Base-by-base conservation (phyloP, 1,140 invertebrate genomes). In the Hyles euphorbiae region DNA sequence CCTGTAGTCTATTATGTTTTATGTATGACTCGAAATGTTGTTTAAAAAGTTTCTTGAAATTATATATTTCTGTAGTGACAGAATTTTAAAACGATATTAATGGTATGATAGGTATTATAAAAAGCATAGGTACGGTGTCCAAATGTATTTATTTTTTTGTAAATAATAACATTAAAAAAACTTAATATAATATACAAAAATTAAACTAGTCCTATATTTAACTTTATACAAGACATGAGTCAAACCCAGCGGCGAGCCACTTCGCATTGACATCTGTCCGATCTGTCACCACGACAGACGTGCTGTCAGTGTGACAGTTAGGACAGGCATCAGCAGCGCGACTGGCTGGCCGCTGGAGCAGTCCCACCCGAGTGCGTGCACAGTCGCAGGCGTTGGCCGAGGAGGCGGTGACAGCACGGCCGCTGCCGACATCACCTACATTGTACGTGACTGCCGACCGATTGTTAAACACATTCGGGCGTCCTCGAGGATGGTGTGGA, bases 101-200 rank as follows among this genome's bases (percentile, higher is more conserved):
- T 22, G 22, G 22, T 22, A 22, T 1, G 22, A 22, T 22, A 22
- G 22, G 22, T 22, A 2, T 22, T 2, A 43, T 50, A 47, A 65
- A 65, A 60, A 45, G 3, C 45, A 58, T 47, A 65, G 10, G 43
- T 48, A 88, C 85, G 85, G 85, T 88, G 85, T 83, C 85, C 67
- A 88, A 88, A 88, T 88, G 85, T 88, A 88, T 88, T 88, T 88
- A 88, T 86, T 81, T 84, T 81, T 82, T 76, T 76, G 56, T 70
- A 74, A 79, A 78, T 67, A 80, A 76, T 80, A 83, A 67, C 61
- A 70, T 60, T 62, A 55, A 76, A 65, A 40, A 78, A 81, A 84
- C 63, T 60, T 65, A 82, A 74, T 71, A 73, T 83, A 77, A 65
- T 70, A 65, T 70, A 74, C 34, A 76, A 74, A 83, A 80, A 82